Evolutionary conservation across 2,797 vertebrate species (phyloP).

Genomic region (Lates japonicus): DNA sequence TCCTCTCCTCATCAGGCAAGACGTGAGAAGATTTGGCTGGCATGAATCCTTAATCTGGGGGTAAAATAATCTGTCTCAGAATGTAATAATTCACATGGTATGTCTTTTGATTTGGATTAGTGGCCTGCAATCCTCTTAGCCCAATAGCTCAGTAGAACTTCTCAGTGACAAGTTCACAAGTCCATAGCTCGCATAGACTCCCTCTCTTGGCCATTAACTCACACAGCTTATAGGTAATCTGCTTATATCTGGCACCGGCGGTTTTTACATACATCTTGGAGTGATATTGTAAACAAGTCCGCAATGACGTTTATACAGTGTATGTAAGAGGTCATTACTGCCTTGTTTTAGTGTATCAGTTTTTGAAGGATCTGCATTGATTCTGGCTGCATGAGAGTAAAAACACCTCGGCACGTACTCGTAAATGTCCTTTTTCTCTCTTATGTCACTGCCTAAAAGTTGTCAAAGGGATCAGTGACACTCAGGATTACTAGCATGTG

Average conservation of each 20-base stretch:
- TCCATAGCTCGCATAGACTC: constrained; percentile 71
- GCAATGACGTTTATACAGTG: constrained; percentile 5
- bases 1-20: constrained; percentile 66
- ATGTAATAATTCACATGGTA: constrained; percentile 92
- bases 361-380: constrained; percentile 9
- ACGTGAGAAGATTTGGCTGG: constrained; percentile 78
- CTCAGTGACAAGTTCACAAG: constrained; percentile 85
- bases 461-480: constrained; percentile 73
- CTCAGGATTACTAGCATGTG: constrained; percentile 69
- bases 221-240: constrained; percentile 78
- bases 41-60: constrained; percentile 78
- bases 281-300: constrained; percentile 69
- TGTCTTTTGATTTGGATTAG: constrained; percentile 92
- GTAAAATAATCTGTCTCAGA: constrained; percentile 89
- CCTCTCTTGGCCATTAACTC: constrained; percentile 81
- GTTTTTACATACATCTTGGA: constrained; percentile 67
- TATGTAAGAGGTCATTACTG: background rate
- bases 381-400: constrained; percentile 16
- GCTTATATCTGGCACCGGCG: constrained; percentile 72
- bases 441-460: constrained; percentile 49
- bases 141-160: constrained; percentile 82
- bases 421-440: constrained; percentile 4
- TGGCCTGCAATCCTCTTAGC: constrained; percentile 87
- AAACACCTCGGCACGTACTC: constrained; percentile 14
- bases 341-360: constrained; percentile 7